Base-by-base conservation (phyloP, 2,888 invertebrate genomes). In the Habroteleia sp. region DNA sequence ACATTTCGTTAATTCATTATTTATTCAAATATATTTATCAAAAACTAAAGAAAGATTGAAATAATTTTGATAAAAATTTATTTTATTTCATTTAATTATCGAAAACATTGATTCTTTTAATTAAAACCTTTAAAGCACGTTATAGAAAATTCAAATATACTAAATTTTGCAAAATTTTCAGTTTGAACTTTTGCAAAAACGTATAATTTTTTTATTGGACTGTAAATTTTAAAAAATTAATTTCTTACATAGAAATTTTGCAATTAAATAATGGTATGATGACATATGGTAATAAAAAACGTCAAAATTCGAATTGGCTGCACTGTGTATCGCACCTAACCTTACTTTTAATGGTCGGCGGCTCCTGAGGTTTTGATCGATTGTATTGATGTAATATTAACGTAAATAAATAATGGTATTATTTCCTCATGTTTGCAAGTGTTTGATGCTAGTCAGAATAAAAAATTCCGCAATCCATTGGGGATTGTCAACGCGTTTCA, bases 401-500 rank as follows among this genome's bases (percentile, higher is more conserved):
- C 35, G 13, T 17, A 29, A 31, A 63, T 17, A 37, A 27, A 46
- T 46, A 46, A 60, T 60, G 60, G 4, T 46, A 27, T 27, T 44
- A 10, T 4, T 37, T 17, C 11, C 37, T 27, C 8, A 17, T 27
- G 20, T 11, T 17, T 2, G 46, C 6, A 60, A 37, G 29, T 5
- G 27, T 25, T 60, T 60, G 1, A 4, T 29, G 3, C 11, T 11
- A 16, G 7, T 54, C 20, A 23, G 41, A 17, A 27, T 31, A 7
- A 79, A 37, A 44, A 63, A 54, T 39, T 39, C 10, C 4, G 20
- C 31, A 39, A 20, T 75, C 14, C 7, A 37, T 11, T 46, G 10
- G 0, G 33, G 17, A 33, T 71, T 50, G 52, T 54, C 78, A n/a
- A 78, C 66, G 29, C 79, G 82, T 69, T 75, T 60, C 1, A 84